These are phyloP conservation scores for Brachionus paranguensis DNA, from an alignment of 1,140 invertebrate genomes.

Conservation along the genomic window DNA sequence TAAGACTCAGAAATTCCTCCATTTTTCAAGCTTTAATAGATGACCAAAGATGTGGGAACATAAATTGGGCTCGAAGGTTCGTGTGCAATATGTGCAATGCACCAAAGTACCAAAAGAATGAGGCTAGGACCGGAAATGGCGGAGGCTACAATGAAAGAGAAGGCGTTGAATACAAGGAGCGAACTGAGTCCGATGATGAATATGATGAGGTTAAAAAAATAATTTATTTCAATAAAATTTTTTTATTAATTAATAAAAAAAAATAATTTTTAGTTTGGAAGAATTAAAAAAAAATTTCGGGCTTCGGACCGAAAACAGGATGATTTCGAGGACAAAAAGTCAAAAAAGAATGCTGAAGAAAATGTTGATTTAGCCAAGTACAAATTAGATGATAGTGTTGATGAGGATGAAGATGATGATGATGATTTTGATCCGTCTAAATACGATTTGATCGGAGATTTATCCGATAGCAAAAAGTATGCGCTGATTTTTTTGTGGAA, in stretches of 20 bases:
- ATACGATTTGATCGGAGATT: constrained; percentile 33
- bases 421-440: constrained; percentile 31
- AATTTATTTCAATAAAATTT: neutral
- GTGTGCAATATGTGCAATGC: constrained; percentile 99
- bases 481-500: neutral
- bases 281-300: constrained; percentile 37
- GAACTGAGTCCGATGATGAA: constrained; percentile 77
- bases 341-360: neutral
- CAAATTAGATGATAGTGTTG: neutral
- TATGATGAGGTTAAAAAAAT: constrained; percentile 71
- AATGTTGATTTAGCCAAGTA: constrained; percentile 10
- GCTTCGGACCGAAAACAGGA: neutral
- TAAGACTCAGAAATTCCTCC: constrained; percentile 45
- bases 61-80: constrained; percentile 93
- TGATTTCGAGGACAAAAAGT: neutral
- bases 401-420: constrained; percentile 26
- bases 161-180: constrained; percentile 81
- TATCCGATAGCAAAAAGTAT: neutral
- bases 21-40: neutral
- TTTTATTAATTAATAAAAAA: constrained; percentile 1
- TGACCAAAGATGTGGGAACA: constrained; percentile 78
- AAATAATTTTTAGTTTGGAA: constrained; percentile 21
- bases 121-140: constrained; percentile 62
- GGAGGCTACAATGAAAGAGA: constrained; percentile 80
- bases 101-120: constrained; percentile 85